phyloP scores from a whole-genome alignment of 2,113 vertebrate genomes.

The Heliornis fulica region DNA sequence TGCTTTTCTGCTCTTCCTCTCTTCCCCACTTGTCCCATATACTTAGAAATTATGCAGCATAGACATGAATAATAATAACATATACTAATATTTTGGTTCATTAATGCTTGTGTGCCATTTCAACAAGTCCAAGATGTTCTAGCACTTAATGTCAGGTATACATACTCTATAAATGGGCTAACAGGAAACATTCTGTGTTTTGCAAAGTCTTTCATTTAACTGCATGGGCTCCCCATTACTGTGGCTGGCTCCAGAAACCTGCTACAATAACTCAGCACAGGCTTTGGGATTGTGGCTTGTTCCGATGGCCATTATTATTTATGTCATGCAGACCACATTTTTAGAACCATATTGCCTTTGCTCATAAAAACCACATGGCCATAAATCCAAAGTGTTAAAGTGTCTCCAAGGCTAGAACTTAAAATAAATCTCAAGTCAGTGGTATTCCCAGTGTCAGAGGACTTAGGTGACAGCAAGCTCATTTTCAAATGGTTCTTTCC shows the following conservation, averaged over 20 bases:
- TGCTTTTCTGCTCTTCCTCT: not conserved
- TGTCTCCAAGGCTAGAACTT: conserved; percentile 37
- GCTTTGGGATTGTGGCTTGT: conserved; percentile 43
- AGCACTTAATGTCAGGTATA: conserved; percentile 7
- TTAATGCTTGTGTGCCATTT: not conserved
- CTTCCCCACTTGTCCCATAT: not conserved
- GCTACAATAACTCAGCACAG: conserved; percentile 19
- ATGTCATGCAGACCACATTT: conserved; percentile 51
- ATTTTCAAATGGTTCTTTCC: not conserved
- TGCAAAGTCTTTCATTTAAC: not conserved
- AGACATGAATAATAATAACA: not conserved
- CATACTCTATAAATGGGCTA: not conserved
- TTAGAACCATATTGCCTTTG: conserved; percentile 41
- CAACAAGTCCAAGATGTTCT: not conserved
- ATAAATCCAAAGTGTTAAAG: conserved; percentile 65
- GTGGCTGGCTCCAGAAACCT: not conserved
- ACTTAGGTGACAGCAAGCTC: conserved; percentile 14
- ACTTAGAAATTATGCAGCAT: not conserved
- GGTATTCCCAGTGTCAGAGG: not conserved
- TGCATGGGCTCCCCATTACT: not conserved
- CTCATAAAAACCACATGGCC: conserved; percentile 57
- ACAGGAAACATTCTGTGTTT: not conserved
- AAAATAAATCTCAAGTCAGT: conserved; percentile 46
- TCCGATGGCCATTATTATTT: conserved; percentile 49
- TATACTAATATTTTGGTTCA: not conserved